phyloP scores from a whole-genome alignment of 2,113 vertebrate species.

The Leucopternis melanops region DNA sequence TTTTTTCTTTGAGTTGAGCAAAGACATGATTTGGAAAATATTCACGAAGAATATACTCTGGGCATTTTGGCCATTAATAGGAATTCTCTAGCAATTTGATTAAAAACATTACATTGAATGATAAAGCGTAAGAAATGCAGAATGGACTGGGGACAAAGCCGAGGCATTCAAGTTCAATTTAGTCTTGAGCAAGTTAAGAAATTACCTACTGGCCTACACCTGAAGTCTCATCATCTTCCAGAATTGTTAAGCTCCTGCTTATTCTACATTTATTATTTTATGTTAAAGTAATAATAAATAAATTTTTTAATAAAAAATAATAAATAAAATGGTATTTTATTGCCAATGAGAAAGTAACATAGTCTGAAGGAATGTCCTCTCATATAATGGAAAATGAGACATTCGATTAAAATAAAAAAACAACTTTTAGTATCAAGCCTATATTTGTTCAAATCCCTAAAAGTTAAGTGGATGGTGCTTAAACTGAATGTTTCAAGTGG shows the following conservation, averaged over 20 bases:
- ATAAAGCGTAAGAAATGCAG: not conserved
- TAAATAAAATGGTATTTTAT: not conserved
- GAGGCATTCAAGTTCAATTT: not conserved
- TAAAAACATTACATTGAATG: not conserved
- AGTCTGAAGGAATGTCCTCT: not conserved
- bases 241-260: not conserved
- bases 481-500: not conserved
- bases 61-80: not conserved
- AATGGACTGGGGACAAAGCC: not conserved
- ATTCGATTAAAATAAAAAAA: not conserved
- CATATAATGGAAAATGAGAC: not conserved
- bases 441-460: not conserved
- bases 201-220: not conserved
- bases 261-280: not conserved
- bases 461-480: not conserved
- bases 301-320: not conserved
- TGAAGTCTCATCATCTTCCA: not conserved
- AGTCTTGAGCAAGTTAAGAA: not conserved
- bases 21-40: not conserved
- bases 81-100: not conserved
- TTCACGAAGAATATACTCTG: not conserved
- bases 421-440: not conserved
- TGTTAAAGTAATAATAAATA: not conserved
- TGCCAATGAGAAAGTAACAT: not conserved
- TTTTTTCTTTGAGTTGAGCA: not conserved